These are phyloP conservation scores for Bubo bubo DNA, from an alignment of 2,113 vertebrate genomes.

Conservation along the genomic window DNA sequence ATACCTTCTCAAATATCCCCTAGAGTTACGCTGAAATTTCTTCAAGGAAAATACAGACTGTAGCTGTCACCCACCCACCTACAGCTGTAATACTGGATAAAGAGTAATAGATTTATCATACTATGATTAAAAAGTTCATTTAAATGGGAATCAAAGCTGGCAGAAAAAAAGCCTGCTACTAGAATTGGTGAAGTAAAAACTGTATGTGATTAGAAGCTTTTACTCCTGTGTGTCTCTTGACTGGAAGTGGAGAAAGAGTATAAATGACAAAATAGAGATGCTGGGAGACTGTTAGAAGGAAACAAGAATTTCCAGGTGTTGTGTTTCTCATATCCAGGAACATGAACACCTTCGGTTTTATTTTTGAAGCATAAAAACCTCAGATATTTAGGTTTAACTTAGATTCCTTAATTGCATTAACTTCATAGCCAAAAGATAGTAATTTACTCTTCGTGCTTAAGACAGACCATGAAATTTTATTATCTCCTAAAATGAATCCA, in stretches of 20 bases:
- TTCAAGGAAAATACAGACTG: not conserved
- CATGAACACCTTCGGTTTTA: not conserved
- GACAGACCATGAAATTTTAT: not conserved
- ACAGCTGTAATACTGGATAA: not conserved
- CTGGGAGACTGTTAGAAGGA: not conserved
- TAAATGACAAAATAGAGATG: not conserved
- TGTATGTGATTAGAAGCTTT: not conserved
- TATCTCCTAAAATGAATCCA: not conserved
- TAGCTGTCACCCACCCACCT: not conserved
- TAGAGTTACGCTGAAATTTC: not conserved
- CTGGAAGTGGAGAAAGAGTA: not conserved
- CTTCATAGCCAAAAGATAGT: not conserved
- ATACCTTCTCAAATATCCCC: conserved; percentile 2
- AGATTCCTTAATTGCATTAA: not conserved
- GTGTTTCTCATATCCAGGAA: not conserved
- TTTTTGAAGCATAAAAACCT: not conserved
- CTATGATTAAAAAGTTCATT: not conserved
- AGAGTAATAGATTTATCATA: not conserved
- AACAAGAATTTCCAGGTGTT: not conserved
- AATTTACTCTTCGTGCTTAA: not conserved
- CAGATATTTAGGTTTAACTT: not conserved
- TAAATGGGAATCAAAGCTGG: not conserved
- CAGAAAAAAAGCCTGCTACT: not conserved
- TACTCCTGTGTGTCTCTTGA: not conserved
- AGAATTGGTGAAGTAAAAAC: not conserved